phyloP scores from a whole-genome alignment of 2,888 invertebrate species.

The Abrostola triplasia region DNA sequence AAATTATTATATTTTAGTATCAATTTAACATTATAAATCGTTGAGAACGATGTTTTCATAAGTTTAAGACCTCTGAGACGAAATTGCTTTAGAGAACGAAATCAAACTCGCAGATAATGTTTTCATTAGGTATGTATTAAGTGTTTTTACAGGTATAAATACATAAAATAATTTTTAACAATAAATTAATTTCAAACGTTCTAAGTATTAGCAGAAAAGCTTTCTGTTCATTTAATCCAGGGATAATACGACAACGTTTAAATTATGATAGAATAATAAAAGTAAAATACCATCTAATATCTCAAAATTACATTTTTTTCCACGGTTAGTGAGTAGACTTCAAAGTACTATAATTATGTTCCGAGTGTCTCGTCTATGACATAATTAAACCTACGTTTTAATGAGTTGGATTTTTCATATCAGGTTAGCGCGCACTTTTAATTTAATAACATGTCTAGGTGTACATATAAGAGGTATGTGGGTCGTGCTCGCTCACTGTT shows the following conservation, averaged over 20 bases:
- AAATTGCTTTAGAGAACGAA: no score
- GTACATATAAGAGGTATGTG: conserved; percentile 22
- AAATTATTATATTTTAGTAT: conserved; percentile 7
- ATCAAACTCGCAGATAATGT: no score
- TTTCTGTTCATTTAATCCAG: no score
- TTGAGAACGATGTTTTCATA: no score
- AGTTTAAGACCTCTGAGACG: no score
- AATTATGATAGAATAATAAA: background rate
- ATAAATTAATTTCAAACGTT: no score
- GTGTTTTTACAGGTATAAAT: no score
- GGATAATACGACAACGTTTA: background rate
- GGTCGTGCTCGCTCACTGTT: conserved; percentile 25
- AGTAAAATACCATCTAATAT: conserved; percentile 24
- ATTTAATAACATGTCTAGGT: conserved; percentile 43
- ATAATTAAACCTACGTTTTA: conserved; percentile 60
- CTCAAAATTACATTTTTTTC: conserved; percentile 25
- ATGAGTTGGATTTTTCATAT: conserved; percentile 56
- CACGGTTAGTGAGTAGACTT: conserved; percentile 29
- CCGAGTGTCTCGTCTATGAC: conserved; percentile 51
- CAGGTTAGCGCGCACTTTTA: conserved; percentile 38
- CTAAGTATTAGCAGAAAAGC: no score
- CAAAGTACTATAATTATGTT: conserved; percentile 51
- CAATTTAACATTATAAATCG: no score
- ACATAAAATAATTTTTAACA: no score
- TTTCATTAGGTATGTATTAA: no score